Evolutionary conservation across 2,888 invertebrate genomes (phyloP), one percentile per base, ranked within the genome.

Genomic region (Piscicola geometra): DNA sequence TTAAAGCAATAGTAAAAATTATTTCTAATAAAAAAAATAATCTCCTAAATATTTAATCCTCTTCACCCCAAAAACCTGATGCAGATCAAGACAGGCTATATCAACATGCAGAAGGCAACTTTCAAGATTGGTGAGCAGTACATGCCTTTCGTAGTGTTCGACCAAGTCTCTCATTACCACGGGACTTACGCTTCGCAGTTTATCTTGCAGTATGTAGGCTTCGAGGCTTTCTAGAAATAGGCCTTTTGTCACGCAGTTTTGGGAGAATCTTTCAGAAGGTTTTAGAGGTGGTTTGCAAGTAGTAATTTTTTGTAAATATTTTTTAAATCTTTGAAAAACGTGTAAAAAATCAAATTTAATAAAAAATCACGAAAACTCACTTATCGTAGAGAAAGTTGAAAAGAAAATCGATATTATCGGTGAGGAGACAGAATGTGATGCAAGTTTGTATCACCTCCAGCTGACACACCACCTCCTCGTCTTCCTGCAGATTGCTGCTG

Each of bases 11-110:
- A n/a, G n/a, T n/a, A 66, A 15, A 30, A 66, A 66, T 12, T 66
- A 66, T n/a, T 66, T 66, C 15, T 28, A 66, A 66, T 66, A 15
- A 25, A 28, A 71, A 36, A 70, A 33, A 12, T 9, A 28, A 60
- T 18, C n/a, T n/a, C n/a, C n/a, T n/a, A n/a, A n/a, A n/a, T n/a
- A n/a, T n/a, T n/a, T n/a, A n/a, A n/a, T n/a, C n/a, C n/a, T n/a
- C n/a, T n/a, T n/a, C n/a, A n/a, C n/a, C n/a, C n/a, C n/a, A n/a
- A n/a, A 73, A 78, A 88, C 87, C 86, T 88, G 91, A 84, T 93
- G 90, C 30, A 93, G 87, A 85, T 93, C 93, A 75, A 93, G 86
- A 78, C 90, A 91, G 70, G 88, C 88, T 81, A 93, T 90, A 79
- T 91, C 90, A 78, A 92, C 86, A 79, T 90, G 90, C 5, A 91